Base-by-base conservation (phyloP, 1,140 invertebrate species). In the Drosophila equinoxialis region DNA sequence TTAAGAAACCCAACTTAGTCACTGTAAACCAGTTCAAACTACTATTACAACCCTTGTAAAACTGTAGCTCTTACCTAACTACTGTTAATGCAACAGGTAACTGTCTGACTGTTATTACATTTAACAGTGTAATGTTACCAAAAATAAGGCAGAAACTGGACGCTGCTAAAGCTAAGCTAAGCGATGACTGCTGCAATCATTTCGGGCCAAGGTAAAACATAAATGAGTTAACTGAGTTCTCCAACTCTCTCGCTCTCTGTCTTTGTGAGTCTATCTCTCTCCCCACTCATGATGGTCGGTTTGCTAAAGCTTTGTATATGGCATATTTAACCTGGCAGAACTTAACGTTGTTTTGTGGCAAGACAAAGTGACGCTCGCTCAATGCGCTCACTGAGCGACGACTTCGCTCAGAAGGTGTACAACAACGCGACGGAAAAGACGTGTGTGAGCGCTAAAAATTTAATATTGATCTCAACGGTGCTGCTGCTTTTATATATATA, bases 391-490 rank as follows among this genome's bases (percentile, higher is more conserved):
- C 14, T 20, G 60, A 1, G 6, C 35, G 35, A 37, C 30, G 63
- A 14, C 20, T 30, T 41, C 54, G 67, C 65, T 84, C 81, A 77
- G 69, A 89, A 81, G 84, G 84, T 89, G 74, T 65, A 68, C 81
- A 75, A 70, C 73, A 71, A 66, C 82, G 84, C 78, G 65, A 48
- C 65, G 42, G 65, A 74, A 39, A 64, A 75, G 84, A 89, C 84
- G 85, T 90, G 84, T 68, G 67, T 70, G 80, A 79, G 73, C 62
- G 55, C 62, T 65, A 42, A 66, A 74, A 66, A 48, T 62, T 14
- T 41, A 65, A 55, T 77, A 83, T 81, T 89, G 84, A 89, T 89
- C 84, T 89, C 84, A 89, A 89, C 78, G 85, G 84, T 89, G 84
- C 71, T 89, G 84, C 71, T 68, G 23, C 41, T 74, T n/a, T 54